Conservation (phyloP, 2,888 invertebrate species). For the Pyrochroa serraticornis region DNA sequence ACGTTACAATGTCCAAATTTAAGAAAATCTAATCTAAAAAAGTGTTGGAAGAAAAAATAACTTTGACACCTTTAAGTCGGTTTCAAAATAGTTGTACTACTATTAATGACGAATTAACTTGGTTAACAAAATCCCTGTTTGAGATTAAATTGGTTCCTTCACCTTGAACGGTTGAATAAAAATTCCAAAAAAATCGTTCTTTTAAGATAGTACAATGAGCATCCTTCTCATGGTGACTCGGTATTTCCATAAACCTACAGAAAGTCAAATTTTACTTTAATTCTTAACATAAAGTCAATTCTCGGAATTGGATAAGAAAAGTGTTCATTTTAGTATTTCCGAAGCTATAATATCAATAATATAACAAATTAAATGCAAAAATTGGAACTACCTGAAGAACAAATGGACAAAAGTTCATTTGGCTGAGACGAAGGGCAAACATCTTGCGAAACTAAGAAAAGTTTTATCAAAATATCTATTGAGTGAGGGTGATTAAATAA, state of each 20-base stretch:
- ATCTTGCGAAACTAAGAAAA: conserved; percentile 56
- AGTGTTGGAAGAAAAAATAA: conserved; percentile 28
- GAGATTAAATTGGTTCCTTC: conserved; percentile 40
- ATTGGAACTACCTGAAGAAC: conserved; percentile 59
- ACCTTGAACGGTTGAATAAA: conserved; percentile 53
- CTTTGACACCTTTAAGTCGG: conserved; percentile 43
- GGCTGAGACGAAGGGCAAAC: conserved; percentile 63
- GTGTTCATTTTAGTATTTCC: conserved; percentile 84
- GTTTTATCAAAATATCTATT: conserved; percentile 49
- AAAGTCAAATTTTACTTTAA: conserved; percentile 74
- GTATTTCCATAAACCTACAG: conserved; percentile 65
- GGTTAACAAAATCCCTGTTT: conserved; percentile 42
- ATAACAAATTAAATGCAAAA: conserved; percentile 72
- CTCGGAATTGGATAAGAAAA: conserved; percentile 82
- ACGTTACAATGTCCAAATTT: conserved; percentile 31
- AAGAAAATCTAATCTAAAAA: conserved; percentile 32
- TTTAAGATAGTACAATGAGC: conserved; percentile 65
- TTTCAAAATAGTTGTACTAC: conserved; percentile 42
- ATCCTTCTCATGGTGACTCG: conserved; percentile 67
- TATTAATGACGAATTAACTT: conserved; percentile 40
- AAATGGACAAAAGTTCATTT: conserved; percentile 65
- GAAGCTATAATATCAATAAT: conserved; percentile 85
- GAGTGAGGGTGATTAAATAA: conserved; percentile 57
- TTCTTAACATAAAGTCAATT: conserved; percentile 76
- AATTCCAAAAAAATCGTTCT: conserved; percentile 63